Percentiles rank a stretch among this genome's conserved stretches.
These are phyloP conservation scores for Callocephalon fimbriatum DNA, from an alignment of 2,113 vertebrate genomes.

Conservation along the genomic window DNA sequence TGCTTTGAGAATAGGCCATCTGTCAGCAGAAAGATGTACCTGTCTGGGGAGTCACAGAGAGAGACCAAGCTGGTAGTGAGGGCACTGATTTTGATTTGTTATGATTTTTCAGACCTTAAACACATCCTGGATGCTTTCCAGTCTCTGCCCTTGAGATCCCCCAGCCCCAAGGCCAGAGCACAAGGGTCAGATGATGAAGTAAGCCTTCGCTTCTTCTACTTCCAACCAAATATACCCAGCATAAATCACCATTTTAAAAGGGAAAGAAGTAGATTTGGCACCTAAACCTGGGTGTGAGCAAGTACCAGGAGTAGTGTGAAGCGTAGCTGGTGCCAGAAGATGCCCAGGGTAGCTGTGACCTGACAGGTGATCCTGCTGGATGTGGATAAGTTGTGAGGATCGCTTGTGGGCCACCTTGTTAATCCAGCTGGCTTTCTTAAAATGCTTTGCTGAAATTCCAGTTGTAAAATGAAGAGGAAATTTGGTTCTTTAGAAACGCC, in stretches of 20 bases:
- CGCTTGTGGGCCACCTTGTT: background rate
- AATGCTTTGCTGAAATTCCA: background rate
- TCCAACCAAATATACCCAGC: background rate
- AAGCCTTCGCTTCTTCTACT: background rate
- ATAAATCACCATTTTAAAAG: background rate
- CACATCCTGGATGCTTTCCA: background rate
- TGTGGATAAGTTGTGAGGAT: background rate
- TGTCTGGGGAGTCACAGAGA: background rate
- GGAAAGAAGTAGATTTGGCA: background rate
- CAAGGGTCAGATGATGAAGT: background rate
- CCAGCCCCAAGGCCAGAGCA: slow-evolving; percentile 2
- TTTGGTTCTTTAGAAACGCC: background rate
- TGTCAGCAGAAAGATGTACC: background rate
- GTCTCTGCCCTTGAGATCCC: background rate
- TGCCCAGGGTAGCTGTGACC: background rate
- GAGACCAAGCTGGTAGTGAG: background rate
- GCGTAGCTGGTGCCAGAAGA: background rate
- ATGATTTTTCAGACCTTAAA: background rate
- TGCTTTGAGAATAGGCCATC: background rate
- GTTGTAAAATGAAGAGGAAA: background rate
- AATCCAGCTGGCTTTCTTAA: background rate
- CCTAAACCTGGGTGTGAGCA: background rate
- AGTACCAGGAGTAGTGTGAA: background rate
- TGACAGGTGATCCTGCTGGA: background rate
- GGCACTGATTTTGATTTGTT: background rate